Percentiles rank a stretch among this genome's conserved stretches.
These are phyloP conservation scores for Trichonephila clavipes DNA, from an alignment of 1,140 invertebrate species.

Conservation along the genomic window DNA sequence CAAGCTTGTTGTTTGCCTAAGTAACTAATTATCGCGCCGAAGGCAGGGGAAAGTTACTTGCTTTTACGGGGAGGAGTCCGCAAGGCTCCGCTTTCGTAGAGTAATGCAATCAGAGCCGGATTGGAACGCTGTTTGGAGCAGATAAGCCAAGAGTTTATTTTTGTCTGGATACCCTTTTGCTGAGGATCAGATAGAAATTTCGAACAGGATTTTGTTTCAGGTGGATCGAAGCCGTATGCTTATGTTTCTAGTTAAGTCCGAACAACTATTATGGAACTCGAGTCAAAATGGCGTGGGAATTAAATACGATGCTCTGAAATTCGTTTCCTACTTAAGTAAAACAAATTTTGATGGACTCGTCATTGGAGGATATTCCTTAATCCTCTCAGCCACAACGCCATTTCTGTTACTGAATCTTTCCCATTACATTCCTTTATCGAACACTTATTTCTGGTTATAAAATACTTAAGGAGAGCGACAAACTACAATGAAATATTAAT, in stretches of 20 bases:
- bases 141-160: conserved; percentile 72
- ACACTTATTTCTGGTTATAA: no score
- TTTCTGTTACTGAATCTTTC: no score
- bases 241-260: not conserved
- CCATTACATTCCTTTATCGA: no score
- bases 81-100: not conserved
- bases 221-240: not conserved
- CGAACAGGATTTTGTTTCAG: conserved; percentile 25
- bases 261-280: not conserved
- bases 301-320: not conserved
- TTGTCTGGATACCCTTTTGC: not conserved
- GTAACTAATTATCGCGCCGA: conserved; percentile 73
- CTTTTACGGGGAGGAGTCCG: conserved; percentile 6
- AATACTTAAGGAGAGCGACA: no score
- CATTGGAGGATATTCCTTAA: not conserved
- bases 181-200: conserved; percentile 58
- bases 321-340: not conserved
- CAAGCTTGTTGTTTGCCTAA: conserved; percentile 75
- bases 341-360: not conserved
- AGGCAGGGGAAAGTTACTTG: conserved; percentile 45
- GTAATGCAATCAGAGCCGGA: conserved; percentile 73
- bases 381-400: no score
- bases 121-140: conserved; percentile 71
- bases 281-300: not conserved
- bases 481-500: no score